Evolutionary conservation across 30 jellyfish, hydroid and myxozoan genomes (phyloP).

Genomic region (Mastigias papua): DNA sequence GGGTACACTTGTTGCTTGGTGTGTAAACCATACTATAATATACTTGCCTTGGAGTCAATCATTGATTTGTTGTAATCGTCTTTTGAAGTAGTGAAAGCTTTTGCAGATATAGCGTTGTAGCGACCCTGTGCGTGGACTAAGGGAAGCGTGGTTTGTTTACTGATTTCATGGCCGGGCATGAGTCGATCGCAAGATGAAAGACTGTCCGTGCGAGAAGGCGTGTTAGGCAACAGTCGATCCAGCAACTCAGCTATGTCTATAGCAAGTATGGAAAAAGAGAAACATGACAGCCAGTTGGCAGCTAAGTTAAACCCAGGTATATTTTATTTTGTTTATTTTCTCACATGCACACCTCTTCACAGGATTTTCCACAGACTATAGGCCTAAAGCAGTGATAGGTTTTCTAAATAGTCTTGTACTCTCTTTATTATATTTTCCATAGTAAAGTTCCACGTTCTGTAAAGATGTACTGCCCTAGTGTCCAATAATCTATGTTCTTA

Average conservation of each 20-base stretch:
- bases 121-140: background rate
- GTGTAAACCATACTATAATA: conserved; percentile 27
- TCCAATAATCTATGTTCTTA: background rate
- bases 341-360: background rate
- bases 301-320: conserved; percentile 84
- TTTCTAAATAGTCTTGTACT: too few relatives aligned
- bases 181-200: conserved; percentile 99
- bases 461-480: background rate
- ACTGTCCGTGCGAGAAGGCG: conserved; percentile 95
- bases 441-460: too few relatives aligned
- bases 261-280: conserved; percentile 87
- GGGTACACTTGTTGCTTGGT: conserved; percentile 37
- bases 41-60: background rate
- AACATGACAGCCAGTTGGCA: conserved; percentile 70
- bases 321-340: background rate
- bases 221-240: conserved; percentile 87
- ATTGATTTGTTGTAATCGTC: background rate
- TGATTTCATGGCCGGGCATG: conserved; percentile 95
- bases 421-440: too few relatives aligned
- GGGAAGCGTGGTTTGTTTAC: conserved; percentile 32
- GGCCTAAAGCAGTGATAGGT: background rate
- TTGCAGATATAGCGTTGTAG: background rate
- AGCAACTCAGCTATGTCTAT: conserved; percentile 72
- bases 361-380: background rate
- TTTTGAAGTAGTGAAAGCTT: background rate